Percentiles rank a stretch among this genome's conserved stretches.
Evolutionary conservation across 2,797 vertebrate genomes (phyloP).

Genomic region (Rhodeus uyekii): DNA sequence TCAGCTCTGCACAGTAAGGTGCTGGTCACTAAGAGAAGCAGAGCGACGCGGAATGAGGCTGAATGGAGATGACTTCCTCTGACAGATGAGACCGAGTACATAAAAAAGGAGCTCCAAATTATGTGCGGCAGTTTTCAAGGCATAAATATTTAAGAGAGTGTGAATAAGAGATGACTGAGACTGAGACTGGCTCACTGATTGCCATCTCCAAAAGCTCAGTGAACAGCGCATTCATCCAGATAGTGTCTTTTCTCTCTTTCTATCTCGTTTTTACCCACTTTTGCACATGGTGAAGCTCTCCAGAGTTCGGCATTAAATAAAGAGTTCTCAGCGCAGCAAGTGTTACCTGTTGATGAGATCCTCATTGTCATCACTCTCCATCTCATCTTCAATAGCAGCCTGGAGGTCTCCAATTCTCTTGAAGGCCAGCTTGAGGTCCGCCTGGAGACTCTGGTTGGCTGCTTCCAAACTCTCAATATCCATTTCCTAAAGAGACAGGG

Average conservation of each 20-base stretch:
- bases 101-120: conserved; percentile 49
- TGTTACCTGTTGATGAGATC: conserved; percentile 95
- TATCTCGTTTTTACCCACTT: background rate
- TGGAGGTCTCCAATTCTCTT: conserved; percentile 97
- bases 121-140: conserved; percentile 49
- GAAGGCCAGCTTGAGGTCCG: conserved; percentile 96
- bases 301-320: background rate
- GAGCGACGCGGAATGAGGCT: conserved; percentile 1
- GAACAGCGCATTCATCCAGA: conserved; percentile 34
- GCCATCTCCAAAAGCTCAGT: conserved; percentile 39
- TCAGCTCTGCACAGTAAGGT: background rate
- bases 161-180: conserved; percentile 53
- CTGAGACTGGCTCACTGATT: conserved; percentile 39
- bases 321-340: background rate
- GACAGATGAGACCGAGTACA: conserved; percentile 28
- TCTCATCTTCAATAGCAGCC: conserved; percentile 96
- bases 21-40: conserved; percentile 20
- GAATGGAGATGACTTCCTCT: conserved; percentile 36
- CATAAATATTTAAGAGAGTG: conserved; percentile 49
- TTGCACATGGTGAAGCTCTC: background rate
- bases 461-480: conserved; percentile 96
- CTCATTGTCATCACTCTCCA: conserved; percentile 98
- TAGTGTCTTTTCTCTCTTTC: background rate
- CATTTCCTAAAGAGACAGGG: conserved; percentile 85
- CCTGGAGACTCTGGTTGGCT: conserved; percentile 96